phyloP scores from a whole-genome alignment of 2,797 vertebrate species.

The Gephyroberyx darwinii region DNA sequence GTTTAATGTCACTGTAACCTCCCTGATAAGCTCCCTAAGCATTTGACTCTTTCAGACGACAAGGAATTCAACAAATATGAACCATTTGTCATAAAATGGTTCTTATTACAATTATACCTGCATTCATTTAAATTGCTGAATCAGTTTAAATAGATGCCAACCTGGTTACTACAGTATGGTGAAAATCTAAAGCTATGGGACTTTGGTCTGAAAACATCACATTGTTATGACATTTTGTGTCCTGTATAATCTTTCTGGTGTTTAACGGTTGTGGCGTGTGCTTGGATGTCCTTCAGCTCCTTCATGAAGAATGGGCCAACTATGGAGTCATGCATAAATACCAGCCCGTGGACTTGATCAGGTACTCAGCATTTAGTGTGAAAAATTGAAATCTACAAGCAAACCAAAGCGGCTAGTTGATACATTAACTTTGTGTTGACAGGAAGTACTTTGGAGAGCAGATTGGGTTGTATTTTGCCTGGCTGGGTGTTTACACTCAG shows the following conservation, averaged over 20 bases:
- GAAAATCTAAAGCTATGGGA: background rate
- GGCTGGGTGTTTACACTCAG: slow-evolving; percentile 97
- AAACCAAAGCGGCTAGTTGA: slow-evolving; percentile 2
- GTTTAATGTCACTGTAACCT: no score
- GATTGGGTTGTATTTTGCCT: slow-evolving; percentile 98
- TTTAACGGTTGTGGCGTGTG: slow-evolving; percentile 3
- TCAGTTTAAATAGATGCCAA: background rate
- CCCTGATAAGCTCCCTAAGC: no score
- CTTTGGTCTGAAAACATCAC: background rate
- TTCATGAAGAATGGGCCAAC: slow-evolving; percentile 97
- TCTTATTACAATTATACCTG: no score
- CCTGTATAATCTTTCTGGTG: background rate
- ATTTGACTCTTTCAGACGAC: no score
- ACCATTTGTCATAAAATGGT: no score
- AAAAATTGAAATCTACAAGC: background rate
- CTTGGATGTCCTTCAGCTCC: slow-evolving; percentile 80
- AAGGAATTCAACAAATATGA: no score
- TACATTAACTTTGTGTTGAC: slow-evolving; percentile 33
- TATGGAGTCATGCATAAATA: slow-evolving; percentile 97
- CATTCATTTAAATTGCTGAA: no score
- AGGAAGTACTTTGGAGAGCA: slow-evolving; percentile 99
- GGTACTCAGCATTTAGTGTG: slow-evolving; percentile 77
- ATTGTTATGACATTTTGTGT: background rate
- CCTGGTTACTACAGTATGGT: background rate
- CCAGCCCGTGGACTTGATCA: slow-evolving; percentile 96